These are phyloP conservation scores for Holocentrus rufus DNA, from an alignment of 2,797 vertebrate species.

Conservation along the genomic window DNA sequence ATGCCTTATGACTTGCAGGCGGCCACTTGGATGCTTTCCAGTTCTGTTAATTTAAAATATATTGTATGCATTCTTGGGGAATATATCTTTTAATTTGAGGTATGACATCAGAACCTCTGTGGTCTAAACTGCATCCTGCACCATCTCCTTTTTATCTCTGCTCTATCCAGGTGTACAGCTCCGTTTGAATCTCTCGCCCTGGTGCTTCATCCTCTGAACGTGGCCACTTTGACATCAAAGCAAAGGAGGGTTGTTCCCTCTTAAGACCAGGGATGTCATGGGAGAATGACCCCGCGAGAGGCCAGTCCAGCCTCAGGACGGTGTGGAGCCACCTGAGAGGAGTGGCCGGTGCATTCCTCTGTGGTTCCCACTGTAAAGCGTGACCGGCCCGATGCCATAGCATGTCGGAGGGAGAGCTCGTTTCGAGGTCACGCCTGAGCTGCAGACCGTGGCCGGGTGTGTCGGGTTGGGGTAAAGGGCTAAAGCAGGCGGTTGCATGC, in stretches of 20 bases:
- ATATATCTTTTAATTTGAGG: neutral
- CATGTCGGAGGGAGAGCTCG: constrained; percentile 19
- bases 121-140: constrained; percentile 47
- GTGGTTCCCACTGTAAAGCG: constrained; percentile 28
- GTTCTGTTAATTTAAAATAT: neutral
- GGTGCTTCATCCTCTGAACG: constrained; percentile 59
- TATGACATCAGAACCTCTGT: neutral
- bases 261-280: constrained; percentile 65
- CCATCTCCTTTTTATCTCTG: constrained; percentile 52
- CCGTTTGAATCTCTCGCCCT: constrained; percentile 46
- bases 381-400: constrained; percentile 11
- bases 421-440: constrained; percentile 33
- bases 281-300: constrained; percentile 71
- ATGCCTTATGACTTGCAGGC: neutral
- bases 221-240: constrained; percentile 74
- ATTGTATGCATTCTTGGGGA: too few species aligned
- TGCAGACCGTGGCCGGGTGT: constrained; percentile 17
- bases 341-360: constrained; percentile 67
- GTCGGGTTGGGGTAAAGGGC: neutral
- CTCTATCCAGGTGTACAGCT: constrained; percentile 68
- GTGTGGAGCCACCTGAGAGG: constrained; percentile 63
- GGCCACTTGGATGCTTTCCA: neutral
- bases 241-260: constrained; percentile 60
- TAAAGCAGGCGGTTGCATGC: neutral
- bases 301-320: constrained; percentile 58